Conservation (phyloP, 2,888 invertebrate genomes). For the Carterocephalus palaemon region DNA sequence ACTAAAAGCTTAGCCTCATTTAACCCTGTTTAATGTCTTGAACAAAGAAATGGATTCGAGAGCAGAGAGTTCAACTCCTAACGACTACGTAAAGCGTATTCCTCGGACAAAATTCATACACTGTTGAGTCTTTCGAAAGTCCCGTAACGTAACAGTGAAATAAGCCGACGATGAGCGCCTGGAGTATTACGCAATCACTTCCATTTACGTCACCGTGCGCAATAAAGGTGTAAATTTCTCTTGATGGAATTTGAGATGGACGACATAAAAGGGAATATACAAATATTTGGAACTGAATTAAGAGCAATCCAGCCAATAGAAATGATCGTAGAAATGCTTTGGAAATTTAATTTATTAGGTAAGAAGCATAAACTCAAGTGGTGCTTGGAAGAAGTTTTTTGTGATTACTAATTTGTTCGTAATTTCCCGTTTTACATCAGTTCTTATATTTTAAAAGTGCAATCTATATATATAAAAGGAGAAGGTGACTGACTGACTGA, state of each 20-base stretch:
- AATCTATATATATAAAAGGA: too few species aligned
- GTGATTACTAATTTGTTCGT: slow-evolving; percentile 3
- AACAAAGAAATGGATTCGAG: slow-evolving; percentile 51
- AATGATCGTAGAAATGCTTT: slow-evolving; percentile 8
- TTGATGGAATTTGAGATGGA: slow-evolving; percentile 17
- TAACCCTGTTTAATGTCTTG: slow-evolving; percentile 51
- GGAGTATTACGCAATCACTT: slow-evolving; percentile 19
- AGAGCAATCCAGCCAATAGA: slow-evolving; percentile 3
- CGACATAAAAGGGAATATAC: slow-evolving; percentile 5
- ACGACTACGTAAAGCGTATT: slow-evolving; percentile 18
- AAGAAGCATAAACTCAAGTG: slow-evolving; percentile 2
- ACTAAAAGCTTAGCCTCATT: slow-evolving; percentile 17
- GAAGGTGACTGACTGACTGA: too few species aligned
- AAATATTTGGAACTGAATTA: slow-evolving; percentile 1
- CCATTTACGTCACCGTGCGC: slow-evolving; percentile 20
- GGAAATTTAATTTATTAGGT: slow-evolving; percentile 4
- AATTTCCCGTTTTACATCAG: background rate
- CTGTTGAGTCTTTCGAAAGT: slow-evolving; percentile 12
- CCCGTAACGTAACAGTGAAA: slow-evolving; percentile 15
- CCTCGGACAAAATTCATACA: slow-evolving; percentile 14
- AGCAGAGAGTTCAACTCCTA: slow-evolving; percentile 40
- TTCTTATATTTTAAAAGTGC: too few species aligned
- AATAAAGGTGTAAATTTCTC: slow-evolving; percentile 22
- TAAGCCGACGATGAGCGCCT: slow-evolving; percentile 18
- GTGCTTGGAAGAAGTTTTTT: background rate